A percentile compares a stretch with the other conserved stretches of the same genome.
Conservation (phyloP, 2,797 vertebrate species). For the Eulemur rubriventer region DNA sequence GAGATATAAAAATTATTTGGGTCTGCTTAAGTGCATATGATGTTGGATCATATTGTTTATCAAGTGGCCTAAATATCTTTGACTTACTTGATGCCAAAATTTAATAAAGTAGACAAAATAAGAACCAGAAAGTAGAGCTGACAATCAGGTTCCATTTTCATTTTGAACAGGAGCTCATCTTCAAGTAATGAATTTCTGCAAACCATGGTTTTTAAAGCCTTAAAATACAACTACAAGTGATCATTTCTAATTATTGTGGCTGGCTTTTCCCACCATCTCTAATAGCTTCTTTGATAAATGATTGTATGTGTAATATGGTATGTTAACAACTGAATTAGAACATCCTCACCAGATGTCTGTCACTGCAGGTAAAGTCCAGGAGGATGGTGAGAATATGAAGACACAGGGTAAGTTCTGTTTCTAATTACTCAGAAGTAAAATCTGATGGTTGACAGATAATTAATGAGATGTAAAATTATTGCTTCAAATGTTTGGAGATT, state of each 20-base stretch:
- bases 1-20: background rate
- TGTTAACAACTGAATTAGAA: conserved; percentile 42
- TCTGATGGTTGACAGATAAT: background rate
- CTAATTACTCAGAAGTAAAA: conserved; percentile 9
- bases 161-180: background rate
- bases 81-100: background rate
- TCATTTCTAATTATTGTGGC: conserved; percentile 36
- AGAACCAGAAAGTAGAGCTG: background rate
- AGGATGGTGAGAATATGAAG: background rate
- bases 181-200: conserved; percentile 10
- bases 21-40: background rate
- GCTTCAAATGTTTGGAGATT: background rate
- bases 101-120: background rate
- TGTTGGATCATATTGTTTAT: background rate
- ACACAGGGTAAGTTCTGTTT: background rate
- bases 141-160: background rate
- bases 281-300: conserved; percentile 51
- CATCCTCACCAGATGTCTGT: conserved; percentile 18
- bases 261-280: conserved; percentile 5
- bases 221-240: conserved; percentile 5
- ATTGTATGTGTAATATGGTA: background rate
- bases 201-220: background rate
- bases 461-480: background rate
- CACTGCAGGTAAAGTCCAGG: conserved; percentile 34
- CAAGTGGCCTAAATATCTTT: background rate